Base-by-base conservation (phyloP, 2,888 invertebrate species). In the Idaea dimidiata region DNA sequence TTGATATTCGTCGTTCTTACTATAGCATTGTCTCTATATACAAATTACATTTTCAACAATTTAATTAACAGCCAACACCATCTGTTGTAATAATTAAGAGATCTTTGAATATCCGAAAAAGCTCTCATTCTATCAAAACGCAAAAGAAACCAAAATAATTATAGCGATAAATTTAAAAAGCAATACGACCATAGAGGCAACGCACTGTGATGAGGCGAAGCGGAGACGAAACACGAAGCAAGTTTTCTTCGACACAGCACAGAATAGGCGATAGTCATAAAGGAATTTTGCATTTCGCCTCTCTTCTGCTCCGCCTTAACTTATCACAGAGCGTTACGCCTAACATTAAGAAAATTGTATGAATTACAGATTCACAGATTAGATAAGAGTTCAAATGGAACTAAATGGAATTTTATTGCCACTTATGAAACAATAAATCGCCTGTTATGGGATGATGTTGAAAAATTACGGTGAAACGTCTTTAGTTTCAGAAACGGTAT, bases 351-450 rank as follows among this genome's bases (percentile, higher is more conserved):
- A 43, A 60, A 59, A 60, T 60, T 58, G 31, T 10, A 56, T 16
- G 62, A 61, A 54, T 61, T 61, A 57, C 17, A 60, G 16, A 62
- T 60, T 64, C 31, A 18, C 18, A 53, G 59, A 57, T 56, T 24
- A 59, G 43, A 10, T 43, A 43, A 55, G 17, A 31, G 60, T 59
- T 24, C 56, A 57, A 60, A 63, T 61, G 54, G 16, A 16, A 24
- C 17, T 59, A 63, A 65, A 70, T 66, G 59, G 64, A 56, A 62
- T 16, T 64, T 64, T 65, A 66, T 67, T 59, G 62, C 67, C 62
- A 61, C 62, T 59, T 58, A 63, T 69, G 61, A 65, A 57, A 61
- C 59, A 68, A 69, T 69, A 66, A 68, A 64, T 66, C 31, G 60
- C 24, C 59, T 61, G 66, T 67, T 67, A 65, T 1, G 43, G 2